These are phyloP conservation scores for Melanotaenia pygmaea DNA, from an alignment of 2,797 vertebrate species.

Conservation along the genomic window DNA sequence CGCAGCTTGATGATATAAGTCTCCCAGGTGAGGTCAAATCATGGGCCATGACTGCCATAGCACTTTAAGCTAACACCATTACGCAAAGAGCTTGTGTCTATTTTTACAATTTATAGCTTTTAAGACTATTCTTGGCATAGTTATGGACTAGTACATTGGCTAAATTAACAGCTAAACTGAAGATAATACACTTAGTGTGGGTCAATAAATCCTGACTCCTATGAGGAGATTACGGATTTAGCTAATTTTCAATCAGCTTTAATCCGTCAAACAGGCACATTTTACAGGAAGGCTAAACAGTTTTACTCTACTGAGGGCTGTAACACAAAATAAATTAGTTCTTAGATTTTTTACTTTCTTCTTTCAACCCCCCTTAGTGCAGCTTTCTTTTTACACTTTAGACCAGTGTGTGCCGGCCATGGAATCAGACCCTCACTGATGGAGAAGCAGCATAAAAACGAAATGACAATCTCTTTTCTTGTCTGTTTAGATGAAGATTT, in stretches of 20 bases:
- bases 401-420: not conserved
- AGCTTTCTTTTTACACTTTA: not conserved
- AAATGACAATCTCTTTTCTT: not conserved
- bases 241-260: conserved; percentile 20
- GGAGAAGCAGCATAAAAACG: not conserved
- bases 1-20: conserved; percentile 32
- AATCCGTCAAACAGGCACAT: conserved; percentile 9
- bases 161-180: conserved; percentile 24
- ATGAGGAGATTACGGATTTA: conserved; percentile 27
- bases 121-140: conserved; percentile 44
- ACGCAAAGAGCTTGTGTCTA: conserved; percentile 64
- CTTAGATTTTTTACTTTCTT: not conserved
- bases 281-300: conserved; percentile 8
- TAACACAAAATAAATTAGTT: not conserved
- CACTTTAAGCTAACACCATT: conserved; percentile 40
- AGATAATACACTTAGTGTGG: not conserved
- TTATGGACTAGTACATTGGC: conserved; percentile 16
- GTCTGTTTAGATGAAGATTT: not conserved
- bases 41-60: conserved; percentile 29
- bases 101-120: conserved; percentile 61
- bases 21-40: conserved; percentile 30
- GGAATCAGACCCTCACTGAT: not conserved
- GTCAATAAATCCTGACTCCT: not conserved
- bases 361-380: not conserved
- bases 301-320: not conserved